Evolutionary conservation across 2,797 vertebrate genomes (phyloP).

Genomic region (Sebastes reedi): DNA sequence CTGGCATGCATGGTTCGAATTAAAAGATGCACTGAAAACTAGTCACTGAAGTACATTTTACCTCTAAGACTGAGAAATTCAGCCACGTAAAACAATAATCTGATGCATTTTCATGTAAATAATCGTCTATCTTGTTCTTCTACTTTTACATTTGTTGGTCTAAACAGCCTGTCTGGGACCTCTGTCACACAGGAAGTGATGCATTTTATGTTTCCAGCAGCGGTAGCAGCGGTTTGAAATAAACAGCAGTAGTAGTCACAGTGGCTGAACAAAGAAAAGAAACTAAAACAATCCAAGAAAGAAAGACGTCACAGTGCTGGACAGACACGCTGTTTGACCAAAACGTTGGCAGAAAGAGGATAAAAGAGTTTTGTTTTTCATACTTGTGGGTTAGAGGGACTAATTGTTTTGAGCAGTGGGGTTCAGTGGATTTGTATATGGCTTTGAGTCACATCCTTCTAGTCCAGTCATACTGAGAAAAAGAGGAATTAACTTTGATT

Average conservation of each 20-base stretch:
- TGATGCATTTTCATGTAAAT: not conserved
- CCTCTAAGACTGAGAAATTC: not conserved
- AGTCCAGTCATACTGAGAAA: not conserved
- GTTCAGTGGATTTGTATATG: not conserved
- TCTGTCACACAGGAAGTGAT: conserved; percentile 1
- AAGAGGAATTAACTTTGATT: not conserved
- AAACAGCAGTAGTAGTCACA: not conserved
- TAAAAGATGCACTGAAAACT: conserved; percentile 20
- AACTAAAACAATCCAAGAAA: conserved; percentile 2
- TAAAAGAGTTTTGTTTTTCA: not conserved
- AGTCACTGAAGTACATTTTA: not conserved
- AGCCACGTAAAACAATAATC: conserved; percentile 1
- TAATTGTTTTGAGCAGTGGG: not conserved
- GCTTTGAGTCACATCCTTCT: not conserved
- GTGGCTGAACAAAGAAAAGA: not conserved
- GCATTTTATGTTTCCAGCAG: conserved; percentile 3
- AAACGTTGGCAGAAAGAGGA: not conserved
- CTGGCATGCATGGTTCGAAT: conserved; percentile 9
- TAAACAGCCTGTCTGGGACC: not conserved
- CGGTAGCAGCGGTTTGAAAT: conserved; percentile 1
- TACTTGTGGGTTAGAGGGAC: not conserved
- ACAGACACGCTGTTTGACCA: not conserved
- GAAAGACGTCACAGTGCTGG: not conserved
- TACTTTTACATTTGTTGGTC: not conserved
- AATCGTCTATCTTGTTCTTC: not conserved